These are phyloP conservation scores for Conistra vaccinii DNA, from an alignment of 2,888 invertebrate species.

Conservation along the genomic window DNA sequence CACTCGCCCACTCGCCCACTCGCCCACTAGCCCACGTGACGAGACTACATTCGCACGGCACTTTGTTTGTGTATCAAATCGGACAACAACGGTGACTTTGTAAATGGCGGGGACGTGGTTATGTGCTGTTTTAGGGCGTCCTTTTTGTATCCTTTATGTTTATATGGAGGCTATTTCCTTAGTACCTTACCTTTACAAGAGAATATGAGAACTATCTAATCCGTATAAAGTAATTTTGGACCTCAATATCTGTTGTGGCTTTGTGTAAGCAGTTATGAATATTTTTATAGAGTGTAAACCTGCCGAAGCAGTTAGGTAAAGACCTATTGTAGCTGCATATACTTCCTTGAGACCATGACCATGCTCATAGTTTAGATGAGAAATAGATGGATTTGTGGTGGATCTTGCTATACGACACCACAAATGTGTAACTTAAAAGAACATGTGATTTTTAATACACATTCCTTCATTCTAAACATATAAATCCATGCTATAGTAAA, in stretches of 20 bases:
- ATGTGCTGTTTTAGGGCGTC: constrained; percentile 62
- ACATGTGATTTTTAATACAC: neutral
- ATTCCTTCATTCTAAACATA: neutral
- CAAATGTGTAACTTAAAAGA: neutral
- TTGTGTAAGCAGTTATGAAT: constrained; percentile 32
- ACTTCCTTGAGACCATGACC: neutral
- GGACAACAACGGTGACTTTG: constrained; percentile 67
- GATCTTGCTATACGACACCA: neutral
- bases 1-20: constrained; percentile 66
- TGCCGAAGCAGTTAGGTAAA: neutral
- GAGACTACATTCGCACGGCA: constrained; percentile 72
- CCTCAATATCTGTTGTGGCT: constrained; percentile 18
- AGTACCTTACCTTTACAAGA: constrained; percentile 50
- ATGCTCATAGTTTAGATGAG: neutral
- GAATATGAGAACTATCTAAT: constrained; percentile 58
- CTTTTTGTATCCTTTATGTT: constrained; percentile 60
- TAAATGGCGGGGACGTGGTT: constrained; percentile 68
- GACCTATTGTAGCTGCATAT: neutral
- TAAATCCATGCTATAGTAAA: neutral
- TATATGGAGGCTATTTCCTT: constrained; percentile 50
- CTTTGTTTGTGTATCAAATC: constrained; percentile 70
- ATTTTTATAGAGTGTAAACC: constrained; percentile 5
- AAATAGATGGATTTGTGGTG: neutral
- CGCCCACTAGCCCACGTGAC: constrained; percentile 76
- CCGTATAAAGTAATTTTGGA: constrained; percentile 45